Evolutionary conservation across 2,113 vertebrate genomes (phyloP).

Genomic region (Pituophis catenifer): DNA sequence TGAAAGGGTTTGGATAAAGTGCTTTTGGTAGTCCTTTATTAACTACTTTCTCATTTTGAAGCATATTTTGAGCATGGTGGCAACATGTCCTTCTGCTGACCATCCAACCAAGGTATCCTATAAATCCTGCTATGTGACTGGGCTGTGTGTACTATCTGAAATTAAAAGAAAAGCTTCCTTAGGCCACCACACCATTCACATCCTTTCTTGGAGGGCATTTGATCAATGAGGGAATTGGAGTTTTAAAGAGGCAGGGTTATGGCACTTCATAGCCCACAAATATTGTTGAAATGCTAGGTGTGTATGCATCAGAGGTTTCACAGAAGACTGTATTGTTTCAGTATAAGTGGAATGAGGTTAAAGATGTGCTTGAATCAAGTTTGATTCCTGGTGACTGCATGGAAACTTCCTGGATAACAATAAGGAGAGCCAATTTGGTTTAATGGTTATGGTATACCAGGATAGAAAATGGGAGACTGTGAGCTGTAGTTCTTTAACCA

Average conservation of each 20-base stretch:
- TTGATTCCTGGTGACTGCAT: background rate
- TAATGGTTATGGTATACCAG: background rate
- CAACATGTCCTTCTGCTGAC: background rate
- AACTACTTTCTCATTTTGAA: background rate
- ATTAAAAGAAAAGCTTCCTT: background rate
- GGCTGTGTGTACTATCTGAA: background rate
- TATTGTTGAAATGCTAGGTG: background rate
- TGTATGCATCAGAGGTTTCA: background rate
- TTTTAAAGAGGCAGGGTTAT: background rate
- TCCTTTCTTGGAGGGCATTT: background rate
- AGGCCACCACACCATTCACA: background rate
- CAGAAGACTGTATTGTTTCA: background rate
- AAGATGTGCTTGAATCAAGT: background rate
- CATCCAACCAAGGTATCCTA: background rate
- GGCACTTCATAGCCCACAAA: background rate
- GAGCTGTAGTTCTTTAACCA: background rate
- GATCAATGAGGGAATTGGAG: background rate
- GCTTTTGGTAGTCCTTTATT: background rate
- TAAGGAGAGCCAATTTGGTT: background rate
- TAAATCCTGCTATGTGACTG: background rate
- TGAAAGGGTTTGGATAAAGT: background rate
- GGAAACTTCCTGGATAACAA: background rate
- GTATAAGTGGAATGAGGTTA: background rate
- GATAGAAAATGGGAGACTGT: background rate
- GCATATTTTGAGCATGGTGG: background rate